These are phyloP conservation scores for Romanomermis culicivorax DNA, from an alignment of 2,888 invertebrate genomes.

Conservation along the genomic window DNA sequence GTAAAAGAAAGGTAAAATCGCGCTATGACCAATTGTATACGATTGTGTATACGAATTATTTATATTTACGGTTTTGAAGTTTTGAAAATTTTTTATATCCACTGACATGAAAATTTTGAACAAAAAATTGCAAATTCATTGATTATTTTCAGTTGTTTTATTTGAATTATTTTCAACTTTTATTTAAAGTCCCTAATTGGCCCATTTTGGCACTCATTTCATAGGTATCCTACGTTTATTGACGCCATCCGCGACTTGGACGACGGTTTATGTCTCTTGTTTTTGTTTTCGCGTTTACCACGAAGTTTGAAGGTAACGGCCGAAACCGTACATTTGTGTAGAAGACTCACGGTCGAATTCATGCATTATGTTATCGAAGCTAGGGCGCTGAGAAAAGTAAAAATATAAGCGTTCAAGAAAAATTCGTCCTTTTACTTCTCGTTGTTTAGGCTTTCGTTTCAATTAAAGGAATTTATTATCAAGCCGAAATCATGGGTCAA, in stretches of 20 bases:
- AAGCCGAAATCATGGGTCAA: slow-evolving; percentile 84
- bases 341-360: slow-evolving; percentile 75
- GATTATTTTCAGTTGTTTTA: no score
- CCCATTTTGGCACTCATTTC: no score
- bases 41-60: no score
- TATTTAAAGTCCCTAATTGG: no score
- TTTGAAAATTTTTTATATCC: no score
- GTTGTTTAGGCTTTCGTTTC: slow-evolving; percentile 48
- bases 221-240: slow-evolving; percentile 71
- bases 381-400: slow-evolving; percentile 65
- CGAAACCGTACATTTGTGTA: slow-evolving; percentile 50
- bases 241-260: slow-evolving; percentile 87
- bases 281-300: slow-evolving; percentile 83
- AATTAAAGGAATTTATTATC: slow-evolving; percentile 91
- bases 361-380: slow-evolving; percentile 82
- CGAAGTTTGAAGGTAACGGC: slow-evolving; percentile 14
- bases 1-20: slow-evolving; percentile 70
- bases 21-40: no score
- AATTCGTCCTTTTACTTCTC: background rate
- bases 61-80: no score
- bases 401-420: background rate
- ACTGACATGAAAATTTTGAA: no score
- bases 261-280: slow-evolving; percentile 78
- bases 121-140: no score
- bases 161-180: no score